Evolutionary conservation across 2,888 invertebrate species (phyloP).

Genomic region (Lasius fuliginosus): DNA sequence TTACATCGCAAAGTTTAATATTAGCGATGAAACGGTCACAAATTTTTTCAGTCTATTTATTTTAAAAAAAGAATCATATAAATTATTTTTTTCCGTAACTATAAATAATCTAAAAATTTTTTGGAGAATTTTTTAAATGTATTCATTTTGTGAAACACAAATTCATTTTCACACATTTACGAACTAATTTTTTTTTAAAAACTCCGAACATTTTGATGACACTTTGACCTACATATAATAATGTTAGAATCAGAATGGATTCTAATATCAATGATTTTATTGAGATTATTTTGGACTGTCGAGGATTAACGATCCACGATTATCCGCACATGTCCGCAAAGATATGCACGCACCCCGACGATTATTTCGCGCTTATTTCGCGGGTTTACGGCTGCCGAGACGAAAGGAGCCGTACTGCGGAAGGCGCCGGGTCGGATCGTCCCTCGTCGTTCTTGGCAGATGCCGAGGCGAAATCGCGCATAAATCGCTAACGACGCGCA

Average conservation of each 20-base stretch:
- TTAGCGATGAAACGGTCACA: background rate
- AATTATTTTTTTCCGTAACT: conserved; percentile 2
- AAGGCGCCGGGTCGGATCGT: conserved; percentile 41
- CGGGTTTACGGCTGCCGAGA: conserved; percentile 46
- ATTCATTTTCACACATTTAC: background rate
- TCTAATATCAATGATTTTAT: background rate
- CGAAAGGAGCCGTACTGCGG: conserved; percentile 56
- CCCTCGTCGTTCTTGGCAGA: conserved; percentile 64
- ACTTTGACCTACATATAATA: no score
- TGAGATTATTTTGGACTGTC: background rate
- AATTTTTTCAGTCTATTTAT: background rate
- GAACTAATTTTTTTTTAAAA: background rate
- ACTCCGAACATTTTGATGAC: background rate
- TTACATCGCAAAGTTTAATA: background rate
- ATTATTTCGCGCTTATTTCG: conserved; percentile 45
- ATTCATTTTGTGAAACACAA: background rate
- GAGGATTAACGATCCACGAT: background rate
- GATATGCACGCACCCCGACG: background rate
- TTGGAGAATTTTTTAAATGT: background rate
- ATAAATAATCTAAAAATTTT: background rate
- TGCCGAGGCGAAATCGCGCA: conserved; percentile 76
- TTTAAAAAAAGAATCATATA: background rate
- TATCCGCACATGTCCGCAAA: background rate
- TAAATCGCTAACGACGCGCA: conserved; percentile 82
- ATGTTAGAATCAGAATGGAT: background rate